phyloP scores from a whole-genome alignment of 92 coral and sea anemone genomes.

The Epizoanthus fatuus region DNA sequence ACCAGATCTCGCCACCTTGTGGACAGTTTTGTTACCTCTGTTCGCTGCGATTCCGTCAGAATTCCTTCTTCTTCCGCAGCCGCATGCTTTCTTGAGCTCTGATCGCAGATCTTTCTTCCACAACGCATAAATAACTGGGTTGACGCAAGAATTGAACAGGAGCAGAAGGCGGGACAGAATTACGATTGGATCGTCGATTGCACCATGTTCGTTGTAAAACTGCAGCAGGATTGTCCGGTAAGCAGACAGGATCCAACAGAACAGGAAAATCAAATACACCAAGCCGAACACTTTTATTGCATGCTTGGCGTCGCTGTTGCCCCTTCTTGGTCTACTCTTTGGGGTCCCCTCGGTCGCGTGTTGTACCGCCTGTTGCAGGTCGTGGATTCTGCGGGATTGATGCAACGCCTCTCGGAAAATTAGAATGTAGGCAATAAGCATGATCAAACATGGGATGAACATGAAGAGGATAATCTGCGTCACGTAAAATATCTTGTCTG shows the following conservation, averaged over 20 bases:
- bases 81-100: slow-evolving; percentile 62
- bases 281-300: slow-evolving; percentile 89
- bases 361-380: slow-evolving; percentile 58
- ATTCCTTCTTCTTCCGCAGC: slow-evolving; percentile 1
- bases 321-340: slow-evolving; percentile 36
- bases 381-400: slow-evolving; percentile 79
- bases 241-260: slow-evolving; percentile 87
- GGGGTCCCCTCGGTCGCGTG: slow-evolving; percentile 45
- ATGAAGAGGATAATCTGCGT: slow-evolving; percentile 84
- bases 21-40: not conserved
- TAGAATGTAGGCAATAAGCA: slow-evolving; percentile 80
- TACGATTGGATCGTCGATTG: slow-evolving; percentile 66
- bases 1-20: not conserved
- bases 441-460: slow-evolving; percentile 80
- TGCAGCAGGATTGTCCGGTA: slow-evolving; percentile 72
- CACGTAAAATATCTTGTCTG: slow-evolving; percentile 80
- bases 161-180: slow-evolving; percentile 76
- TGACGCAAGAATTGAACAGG: slow-evolving; percentile 80
- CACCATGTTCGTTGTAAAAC: slow-evolving; percentile 62
- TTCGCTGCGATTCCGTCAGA: not conserved
- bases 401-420: slow-evolving; percentile 74
- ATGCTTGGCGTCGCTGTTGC: slow-evolving; percentile 75
- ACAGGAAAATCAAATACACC: slow-evolving; percentile 74
- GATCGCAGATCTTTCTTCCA: slow-evolving; percentile 85
- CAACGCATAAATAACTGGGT: slow-evolving; percentile 83